Percentiles rank a stretch among this genome's conserved stretches.
phyloP scores from a whole-genome alignment of 2,113 vertebrate genomes.

The Macrotus californicus region DNA sequence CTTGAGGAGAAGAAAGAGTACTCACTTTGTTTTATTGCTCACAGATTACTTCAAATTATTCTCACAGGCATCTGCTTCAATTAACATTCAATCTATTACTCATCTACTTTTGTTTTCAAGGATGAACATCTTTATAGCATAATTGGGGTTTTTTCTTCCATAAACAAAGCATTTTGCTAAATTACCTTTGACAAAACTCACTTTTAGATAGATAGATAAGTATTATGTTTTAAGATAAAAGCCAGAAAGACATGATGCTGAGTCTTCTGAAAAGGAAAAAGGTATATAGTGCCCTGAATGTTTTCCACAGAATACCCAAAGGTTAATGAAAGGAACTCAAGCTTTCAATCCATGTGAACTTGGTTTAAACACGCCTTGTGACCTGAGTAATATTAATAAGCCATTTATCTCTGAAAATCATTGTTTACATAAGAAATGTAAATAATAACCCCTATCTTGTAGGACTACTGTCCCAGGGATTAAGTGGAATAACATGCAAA shows the following conservation, averaged over 20 bases:
- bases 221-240: slow-evolving; percentile 23
- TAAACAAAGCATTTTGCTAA: slow-evolving; percentile 49
- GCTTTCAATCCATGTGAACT: neutral
- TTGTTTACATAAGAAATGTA: neutral
- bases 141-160: neutral
- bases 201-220: neutral
- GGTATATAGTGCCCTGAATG: neutral
- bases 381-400: neutral
- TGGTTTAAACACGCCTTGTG: neutral
- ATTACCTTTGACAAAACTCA: slow-evolving; percentile 26
- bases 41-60: slow-evolving; percentile 40
- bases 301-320: neutral
- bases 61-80: slow-evolving; percentile 43
- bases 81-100: slow-evolving; percentile 37
- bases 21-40: neutral
- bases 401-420: neutral
- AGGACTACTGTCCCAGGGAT: neutral
- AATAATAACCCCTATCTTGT: neutral
- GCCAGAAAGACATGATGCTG: neutral
- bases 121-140: slow-evolving; percentile 33
- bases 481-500: neutral
- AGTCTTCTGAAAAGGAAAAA: neutral
- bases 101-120: slow-evolving; percentile 37
- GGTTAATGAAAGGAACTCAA: neutral
- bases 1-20: neutral